Base-by-base conservation (phyloP, 2,113 vertebrate genomes). In the Dicentrarchus labrax region DNA sequence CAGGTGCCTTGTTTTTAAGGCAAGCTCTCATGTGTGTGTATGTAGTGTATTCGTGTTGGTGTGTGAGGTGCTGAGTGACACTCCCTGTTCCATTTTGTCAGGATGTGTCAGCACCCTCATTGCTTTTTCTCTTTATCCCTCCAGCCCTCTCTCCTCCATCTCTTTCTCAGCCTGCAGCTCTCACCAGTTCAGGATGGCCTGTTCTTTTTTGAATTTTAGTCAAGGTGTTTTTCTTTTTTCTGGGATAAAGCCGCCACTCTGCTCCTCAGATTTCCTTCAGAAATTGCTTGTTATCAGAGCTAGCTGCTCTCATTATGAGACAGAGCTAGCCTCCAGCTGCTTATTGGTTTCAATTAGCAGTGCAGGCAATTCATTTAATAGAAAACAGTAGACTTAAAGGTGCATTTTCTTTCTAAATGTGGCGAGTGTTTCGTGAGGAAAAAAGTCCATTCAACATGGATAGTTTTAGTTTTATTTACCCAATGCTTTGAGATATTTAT, bases 1-100 rank as follows among this genome's bases (percentile, higher is more conserved):
- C 83, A 89, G 91, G 89, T 87, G 81, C 60, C 75, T 62, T 12
- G 56, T 85, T 65, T 82, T 77, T 12, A 76, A 90, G 79, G 76
- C 85, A 50, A 38, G 65, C 70, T 79, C 56, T 60, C 54, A 38
- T 76, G 54, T 74, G 19, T 72, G 61, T 84, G 76, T 78, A 53
- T 70, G 53, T 13, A 50, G 15, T 65, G 45, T 16, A 21, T 76
- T 59, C 50, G 38, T 53, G 60, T 56, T 41, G 19, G 79, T 77
- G 88, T 86, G 53, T 17, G 83, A 90, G 85, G 91, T 89, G 92
- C 78, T 80, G 93, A 94, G 83, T 89, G 93, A 88, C 65, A 79
- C 82, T 82, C 82, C 74, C 88, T 89, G 90, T 88, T 89, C 54
- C 67, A 64, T 84, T 91, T 83, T 90, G 89, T 93, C 89, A 90